Conservation (phyloP, 2,113 vertebrate species). For the Dromas ardeola region DNA sequence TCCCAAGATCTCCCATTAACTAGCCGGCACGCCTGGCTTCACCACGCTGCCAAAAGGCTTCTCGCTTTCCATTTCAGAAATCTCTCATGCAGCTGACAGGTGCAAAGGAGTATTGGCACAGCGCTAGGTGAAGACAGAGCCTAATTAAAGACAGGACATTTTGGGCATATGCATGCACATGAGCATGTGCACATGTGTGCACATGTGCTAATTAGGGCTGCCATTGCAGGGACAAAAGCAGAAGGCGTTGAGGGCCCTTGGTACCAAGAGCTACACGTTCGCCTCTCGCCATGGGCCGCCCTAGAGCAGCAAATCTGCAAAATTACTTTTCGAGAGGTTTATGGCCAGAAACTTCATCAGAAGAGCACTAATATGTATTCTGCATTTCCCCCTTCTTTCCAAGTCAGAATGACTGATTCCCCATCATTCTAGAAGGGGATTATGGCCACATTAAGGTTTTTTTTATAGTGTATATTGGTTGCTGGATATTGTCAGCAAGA, state of each 20-base stretch:
- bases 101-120: background rate
- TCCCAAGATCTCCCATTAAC: background rate
- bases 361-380: background rate
- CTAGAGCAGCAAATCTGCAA: background rate
- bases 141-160: background rate
- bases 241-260: background rate
- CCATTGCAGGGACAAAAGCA: background rate
- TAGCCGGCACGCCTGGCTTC: background rate
- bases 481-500: background rate
- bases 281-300: background rate
- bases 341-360: background rate
- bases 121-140: background rate
- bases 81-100: background rate
- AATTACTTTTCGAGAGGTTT: background rate
- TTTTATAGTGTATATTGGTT: background rate
- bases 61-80: background rate
- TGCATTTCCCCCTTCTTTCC: background rate
- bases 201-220: background rate
- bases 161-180: accelerated
- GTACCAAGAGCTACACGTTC: background rate
- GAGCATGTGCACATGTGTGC: background rate
- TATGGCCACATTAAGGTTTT: background rate
- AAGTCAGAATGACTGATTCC: background rate
- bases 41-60: background rate
- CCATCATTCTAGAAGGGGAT: background rate